These are phyloP conservation scores for Gobius niger DNA, from an alignment of 2,113 vertebrate species.

Conservation along the genomic window DNA sequence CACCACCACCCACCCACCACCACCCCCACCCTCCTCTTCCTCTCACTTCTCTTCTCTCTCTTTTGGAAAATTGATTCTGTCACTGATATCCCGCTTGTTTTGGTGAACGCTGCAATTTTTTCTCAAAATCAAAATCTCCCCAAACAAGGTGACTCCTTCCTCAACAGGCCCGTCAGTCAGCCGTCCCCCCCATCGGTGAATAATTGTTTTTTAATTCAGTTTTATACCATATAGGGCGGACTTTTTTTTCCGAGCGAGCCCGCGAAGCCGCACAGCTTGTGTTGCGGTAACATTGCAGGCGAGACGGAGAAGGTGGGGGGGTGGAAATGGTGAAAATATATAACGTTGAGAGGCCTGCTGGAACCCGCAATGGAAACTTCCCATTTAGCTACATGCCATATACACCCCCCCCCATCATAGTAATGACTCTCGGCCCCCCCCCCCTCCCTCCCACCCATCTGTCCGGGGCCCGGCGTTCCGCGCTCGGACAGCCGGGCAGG, in stretches of 20 bases:
- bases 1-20: neutral
- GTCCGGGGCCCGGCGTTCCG: slow-evolving; percentile 35
- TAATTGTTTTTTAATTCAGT: slow-evolving; percentile 67
- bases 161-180: slow-evolving; percentile 29
- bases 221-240: slow-evolving; percentile 6
- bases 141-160: slow-evolving; percentile 64
- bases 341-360: slow-evolving; percentile 33
- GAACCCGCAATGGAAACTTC: slow-evolving; percentile 40
- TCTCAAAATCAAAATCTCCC: slow-evolving; percentile 33
- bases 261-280: slow-evolving; percentile 27
- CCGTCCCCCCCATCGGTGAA: slow-evolving; percentile 40
- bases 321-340: slow-evolving; percentile 41
- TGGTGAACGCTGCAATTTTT: slow-evolving; percentile 50
- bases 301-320: too few species aligned
- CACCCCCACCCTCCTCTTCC: neutral
- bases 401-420: slow-evolving; percentile 44
- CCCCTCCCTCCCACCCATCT: slow-evolving; percentile 70
- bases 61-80: slow-evolving; percentile 58
- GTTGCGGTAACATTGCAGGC: slow-evolving; percentile 56
- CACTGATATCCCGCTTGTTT: slow-evolving; percentile 50
- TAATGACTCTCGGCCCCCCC: slow-evolving; percentile 61
- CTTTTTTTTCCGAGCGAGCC: slow-evolving; percentile 45
- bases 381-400: slow-evolving; percentile 49
- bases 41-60: slow-evolving; percentile 14
- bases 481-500: slow-evolving; percentile 20